Evolutionary conservation across 2,888 invertebrate genomes (phyloP), one percentile per base, ranked within the genome.

Genomic region (Boloria selene): DNA sequence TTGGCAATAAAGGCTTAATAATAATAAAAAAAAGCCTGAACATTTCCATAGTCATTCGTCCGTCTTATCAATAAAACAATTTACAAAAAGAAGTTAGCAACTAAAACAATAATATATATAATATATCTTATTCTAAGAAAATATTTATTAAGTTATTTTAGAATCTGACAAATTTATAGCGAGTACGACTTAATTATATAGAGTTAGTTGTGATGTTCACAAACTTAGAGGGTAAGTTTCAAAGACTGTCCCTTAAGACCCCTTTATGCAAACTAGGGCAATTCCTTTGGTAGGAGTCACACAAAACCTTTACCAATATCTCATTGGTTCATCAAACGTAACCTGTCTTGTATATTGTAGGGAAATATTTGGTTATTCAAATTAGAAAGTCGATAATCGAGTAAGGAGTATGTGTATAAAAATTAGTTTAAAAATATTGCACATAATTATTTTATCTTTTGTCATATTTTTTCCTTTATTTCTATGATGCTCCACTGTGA

Each of bases 241-340:
- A 86, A 87, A 88, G 87, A 82, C 82, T 81, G 80, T 84, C 89
- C 84, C 86, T 77, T 72, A 86, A 84, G 84, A 86, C 86, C 86
- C 87, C 87, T 89, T 89, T 88, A 90, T 89, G 90, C 85, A 88
- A 90, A 89, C 83, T 83, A 76, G 81, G 81, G 87, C 88, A 88
- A 89, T 88, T 90, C 87, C 88, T 86, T 86, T 83, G 83, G 88
- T 84, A 85, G 83, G 84, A 85, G 84, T 85, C 87, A 77, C 84
- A 79, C 75, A 85, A 81, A 87, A 85, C 84, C 85, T 80, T 84
- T 81, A 80, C 78, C 78, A 79, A 86, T 84, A 88, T 88, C 87
- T 86, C 82, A 83, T 86, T 86, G 83, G 85, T 84, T 85, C 83
- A 81, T 81, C 81, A 22, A 59, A 59, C 59, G 52, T 52, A 31